Conservation (phyloP, 2,888 invertebrate species). For the Gari tellinella region DNA sequence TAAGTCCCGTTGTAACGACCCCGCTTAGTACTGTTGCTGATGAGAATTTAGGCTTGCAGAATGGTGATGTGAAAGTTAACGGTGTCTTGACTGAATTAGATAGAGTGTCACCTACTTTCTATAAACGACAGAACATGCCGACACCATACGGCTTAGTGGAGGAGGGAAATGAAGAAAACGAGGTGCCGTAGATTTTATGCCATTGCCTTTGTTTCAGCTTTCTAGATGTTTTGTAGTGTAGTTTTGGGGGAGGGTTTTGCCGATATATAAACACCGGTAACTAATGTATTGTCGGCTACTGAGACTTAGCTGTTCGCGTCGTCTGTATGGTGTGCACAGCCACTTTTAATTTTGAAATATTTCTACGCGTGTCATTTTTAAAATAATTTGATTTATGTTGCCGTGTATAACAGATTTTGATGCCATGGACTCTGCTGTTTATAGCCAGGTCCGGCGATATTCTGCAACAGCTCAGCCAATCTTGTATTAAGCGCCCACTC, state of each 20-base stretch:
- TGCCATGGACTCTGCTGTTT: too few species aligned
- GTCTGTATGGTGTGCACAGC: too few species aligned
- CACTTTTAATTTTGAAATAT: too few species aligned
- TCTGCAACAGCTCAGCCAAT: too few species aligned
- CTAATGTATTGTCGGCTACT: too few species aligned
- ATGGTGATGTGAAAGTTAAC: slow-evolving; percentile 39
- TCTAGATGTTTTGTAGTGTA: slow-evolving; percentile 5
- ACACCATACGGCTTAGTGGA: slow-evolving; percentile 63
- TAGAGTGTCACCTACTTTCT: slow-evolving; percentile 60
- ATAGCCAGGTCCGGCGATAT: too few species aligned
- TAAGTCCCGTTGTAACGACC: slow-evolving; percentile 44
- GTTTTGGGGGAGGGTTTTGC: slow-evolving; percentile 3
- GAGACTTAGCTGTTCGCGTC: too few species aligned
- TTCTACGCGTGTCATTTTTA: too few species aligned
- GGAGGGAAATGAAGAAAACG: slow-evolving; percentile 45
- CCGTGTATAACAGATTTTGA: too few species aligned
- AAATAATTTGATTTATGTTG: too few species aligned
- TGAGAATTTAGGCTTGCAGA: slow-evolving; percentile 51
- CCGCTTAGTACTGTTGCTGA: slow-evolving; percentile 44
- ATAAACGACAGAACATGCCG: slow-evolving; percentile 65
- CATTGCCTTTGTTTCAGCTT: slow-evolving; percentile 3
- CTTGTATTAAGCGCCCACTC: too few species aligned
- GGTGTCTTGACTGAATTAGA: slow-evolving; percentile 57
- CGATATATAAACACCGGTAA: too few species aligned
- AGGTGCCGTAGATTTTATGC: slow-evolving; percentile 25